Percentiles rank a stretch among this genome's conserved stretches.
Evolutionary conservation across 2,888 invertebrate species (phyloP).

Genomic region (Scaeva pyrastri): DNA sequence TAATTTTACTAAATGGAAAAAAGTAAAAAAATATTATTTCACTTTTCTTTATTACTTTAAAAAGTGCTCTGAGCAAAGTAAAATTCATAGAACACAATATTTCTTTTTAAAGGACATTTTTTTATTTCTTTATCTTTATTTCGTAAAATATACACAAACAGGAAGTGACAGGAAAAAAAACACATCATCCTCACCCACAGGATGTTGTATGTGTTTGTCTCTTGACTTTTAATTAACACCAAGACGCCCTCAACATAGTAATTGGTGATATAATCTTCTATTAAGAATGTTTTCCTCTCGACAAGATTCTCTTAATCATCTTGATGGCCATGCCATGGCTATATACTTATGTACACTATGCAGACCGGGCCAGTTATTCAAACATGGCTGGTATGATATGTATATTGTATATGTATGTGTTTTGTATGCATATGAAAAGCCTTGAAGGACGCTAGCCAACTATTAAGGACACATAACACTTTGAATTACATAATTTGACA

Average conservation of each 20-base stretch:
- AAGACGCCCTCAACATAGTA: conserved; percentile 12
- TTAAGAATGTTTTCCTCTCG: conserved; percentile 29
- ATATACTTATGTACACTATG: not conserved
- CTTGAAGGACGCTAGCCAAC: conserved; percentile 10
- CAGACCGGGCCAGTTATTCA: not conserved
- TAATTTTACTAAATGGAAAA: no score
- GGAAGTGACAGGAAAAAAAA: no score
- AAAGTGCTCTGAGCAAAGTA: no score
- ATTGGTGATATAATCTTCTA: conserved; percentile 31
- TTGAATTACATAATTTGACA: conserved; percentile 9
- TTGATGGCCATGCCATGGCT: not conserved
- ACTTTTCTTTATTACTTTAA: no score
- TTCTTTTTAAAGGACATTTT: no score
- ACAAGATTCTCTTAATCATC: conserved; percentile 14
- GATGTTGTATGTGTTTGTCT: not conserved
- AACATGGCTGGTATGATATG: no score
- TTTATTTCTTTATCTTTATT: no score
- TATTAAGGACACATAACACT: conserved; percentile 7
- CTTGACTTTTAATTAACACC: conserved; percentile 35
- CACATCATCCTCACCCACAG: not conserved
- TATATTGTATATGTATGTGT: no score
- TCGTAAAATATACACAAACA: no score
- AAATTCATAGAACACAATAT: no score
- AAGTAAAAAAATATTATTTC: no score
- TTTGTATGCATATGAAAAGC: not conserved